Conservation (phyloP, 2,113 vertebrate genomes). For the Phoenicopterus ruber region DNA sequence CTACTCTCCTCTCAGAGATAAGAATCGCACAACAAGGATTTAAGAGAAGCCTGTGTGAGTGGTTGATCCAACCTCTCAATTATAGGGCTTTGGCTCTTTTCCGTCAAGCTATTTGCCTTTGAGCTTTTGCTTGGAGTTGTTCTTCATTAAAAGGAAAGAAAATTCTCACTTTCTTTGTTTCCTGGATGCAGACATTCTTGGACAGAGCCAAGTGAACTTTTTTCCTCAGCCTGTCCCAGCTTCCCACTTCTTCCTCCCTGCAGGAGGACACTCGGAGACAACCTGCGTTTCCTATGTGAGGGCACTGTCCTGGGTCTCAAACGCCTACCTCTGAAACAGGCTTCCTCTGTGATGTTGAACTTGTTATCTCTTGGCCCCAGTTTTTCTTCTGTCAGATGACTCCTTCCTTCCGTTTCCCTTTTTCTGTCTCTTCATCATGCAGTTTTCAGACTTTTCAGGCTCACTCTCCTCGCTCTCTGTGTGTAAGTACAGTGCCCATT, state of each 20-base stretch:
- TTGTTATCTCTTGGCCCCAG: neutral
- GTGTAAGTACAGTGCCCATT: fast-evolving
- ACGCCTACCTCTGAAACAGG: neutral
- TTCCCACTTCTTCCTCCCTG: neutral
- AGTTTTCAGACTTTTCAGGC: neutral
- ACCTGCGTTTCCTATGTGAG: neutral
- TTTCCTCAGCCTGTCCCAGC: neutral
- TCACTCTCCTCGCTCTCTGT: neutral
- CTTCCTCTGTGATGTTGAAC: neutral
- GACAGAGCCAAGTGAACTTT: neutral
- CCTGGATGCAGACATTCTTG: neutral
- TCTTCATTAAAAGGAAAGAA: neutral
- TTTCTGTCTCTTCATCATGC: neutral
- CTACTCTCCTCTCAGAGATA: neutral
- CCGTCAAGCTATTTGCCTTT: neutral
- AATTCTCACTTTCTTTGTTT: neutral
- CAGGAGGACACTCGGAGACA: neutral
- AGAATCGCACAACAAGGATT: neutral
- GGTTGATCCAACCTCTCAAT: neutral
- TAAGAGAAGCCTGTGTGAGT: neutral
- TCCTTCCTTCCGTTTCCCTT: neutral
- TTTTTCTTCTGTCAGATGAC: neutral
- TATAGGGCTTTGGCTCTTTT: neutral
- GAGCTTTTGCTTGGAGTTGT: neutral
- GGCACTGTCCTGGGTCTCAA: neutral